Percentiles rank a stretch among this genome's conserved stretches.
phyloP scores from a whole-genome alignment of 2,113 vertebrate species.

The Oreochromis aureus region DNA sequence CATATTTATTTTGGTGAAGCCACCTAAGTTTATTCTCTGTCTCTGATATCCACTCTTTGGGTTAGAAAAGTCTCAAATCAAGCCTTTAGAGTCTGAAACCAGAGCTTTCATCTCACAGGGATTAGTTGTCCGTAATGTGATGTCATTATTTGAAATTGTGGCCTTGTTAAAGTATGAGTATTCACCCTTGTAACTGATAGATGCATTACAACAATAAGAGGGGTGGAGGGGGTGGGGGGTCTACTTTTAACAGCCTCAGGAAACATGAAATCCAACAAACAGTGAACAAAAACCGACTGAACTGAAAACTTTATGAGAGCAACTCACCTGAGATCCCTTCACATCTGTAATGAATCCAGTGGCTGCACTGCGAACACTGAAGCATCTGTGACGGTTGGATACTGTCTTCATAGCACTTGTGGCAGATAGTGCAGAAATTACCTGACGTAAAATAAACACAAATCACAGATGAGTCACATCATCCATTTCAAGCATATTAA shows the following conservation, averaged over 20 bases:
- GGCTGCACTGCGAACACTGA: constrained; percentile 80
- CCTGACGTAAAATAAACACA: constrained; percentile 56
- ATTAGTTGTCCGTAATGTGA: background rate
- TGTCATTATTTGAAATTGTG: background rate
- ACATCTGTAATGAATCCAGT: constrained; percentile 87
- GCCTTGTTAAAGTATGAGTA: background rate
- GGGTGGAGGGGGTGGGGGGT: background rate
- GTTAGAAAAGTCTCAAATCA: background rate
- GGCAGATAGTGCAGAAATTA: constrained; percentile 84
- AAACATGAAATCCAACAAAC: background rate
- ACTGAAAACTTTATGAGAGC: background rate
- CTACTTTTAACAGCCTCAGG: background rate
- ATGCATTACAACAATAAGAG: background rate
- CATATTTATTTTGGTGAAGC: background rate
- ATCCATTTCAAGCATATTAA: background rate
- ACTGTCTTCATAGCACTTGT: constrained; percentile 80
- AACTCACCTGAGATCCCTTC: constrained; percentile 82
- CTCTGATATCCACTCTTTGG: background rate
- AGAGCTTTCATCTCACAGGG: background rate
- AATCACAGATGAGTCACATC: background rate
- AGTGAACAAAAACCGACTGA: background rate
- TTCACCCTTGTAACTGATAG: background rate
- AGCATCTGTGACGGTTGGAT: constrained; percentile 81
- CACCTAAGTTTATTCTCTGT: background rate
- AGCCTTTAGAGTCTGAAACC: background rate